Base-by-base conservation (phyloP, 2,888 invertebrate species). In the Agrotis ipsilon region DNA sequence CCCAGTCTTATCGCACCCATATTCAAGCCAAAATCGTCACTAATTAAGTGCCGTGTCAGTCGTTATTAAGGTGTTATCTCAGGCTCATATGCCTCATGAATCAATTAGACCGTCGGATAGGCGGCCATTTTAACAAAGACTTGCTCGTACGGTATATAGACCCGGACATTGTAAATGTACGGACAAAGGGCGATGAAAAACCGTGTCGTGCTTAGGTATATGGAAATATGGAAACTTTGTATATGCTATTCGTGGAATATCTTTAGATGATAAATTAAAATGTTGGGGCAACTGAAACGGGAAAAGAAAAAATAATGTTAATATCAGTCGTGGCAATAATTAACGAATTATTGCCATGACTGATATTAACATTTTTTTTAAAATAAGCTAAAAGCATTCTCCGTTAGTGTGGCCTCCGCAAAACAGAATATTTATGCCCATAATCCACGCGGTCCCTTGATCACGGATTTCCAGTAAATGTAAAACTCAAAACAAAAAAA, bases 11-110 rank as follows among this genome's bases (percentile, higher is more conserved):
- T 87, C 87, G 74, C 78, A 80, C 64, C 78, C 81, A 70, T 78
- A 79, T 86, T 86, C 75, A 73, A 74, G 80, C 76, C 80, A 75
- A 80, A 88, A 87, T 87, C 82, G 80, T 84, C 86, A 82, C 87
- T 89, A 90, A 91, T 90, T 90, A 91, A 91, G 88, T 86, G 83
- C 82, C 82, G 68, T 87, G 86, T 87, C 88, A 88, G 86, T 82
- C 87, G 88, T 90, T 90, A 89, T 87, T 86, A 88, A 74, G 85
- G 88, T 71, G 87, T 91, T 92, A 92, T 91, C 92, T 87, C 75
- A 80, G 80, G 80, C 84, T 90, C 85, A 89, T 90, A 86, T 88
- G 87, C 86, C 87, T 87, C 89, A 88, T 92, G 91, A 91, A 92
- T 92, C 92, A 91, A 91, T 92, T 92, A 92, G 85, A 83, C 82